Conservation (phyloP, 2,797 vertebrate genomes). For the Enteromius anoplus region DNA sequence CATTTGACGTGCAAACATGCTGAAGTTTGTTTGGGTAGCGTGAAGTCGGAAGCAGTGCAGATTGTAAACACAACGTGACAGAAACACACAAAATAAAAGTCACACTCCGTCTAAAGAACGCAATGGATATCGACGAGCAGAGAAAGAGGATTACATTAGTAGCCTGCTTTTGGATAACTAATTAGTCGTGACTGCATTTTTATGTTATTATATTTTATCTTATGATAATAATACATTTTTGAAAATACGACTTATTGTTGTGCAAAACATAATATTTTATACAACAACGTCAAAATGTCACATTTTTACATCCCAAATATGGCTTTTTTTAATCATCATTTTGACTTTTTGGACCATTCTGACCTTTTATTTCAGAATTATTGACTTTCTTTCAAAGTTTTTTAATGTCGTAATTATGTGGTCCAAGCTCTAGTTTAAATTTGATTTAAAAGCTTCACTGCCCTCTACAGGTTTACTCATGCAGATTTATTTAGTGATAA, state of each 20-base stretch:
- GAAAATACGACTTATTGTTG: not conserved
- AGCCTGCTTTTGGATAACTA: not conserved
- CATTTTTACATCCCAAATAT: not conserved
- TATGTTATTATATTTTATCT: not conserved
- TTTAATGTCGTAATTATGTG: not conserved
- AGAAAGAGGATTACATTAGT: not conserved
- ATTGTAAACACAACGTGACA: conserved; percentile 9
- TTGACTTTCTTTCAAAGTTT: not conserved
- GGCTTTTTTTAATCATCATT: too few relatives aligned
- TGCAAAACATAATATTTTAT: not conserved
- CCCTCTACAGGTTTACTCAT: not conserved
- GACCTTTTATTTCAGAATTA: not conserved
- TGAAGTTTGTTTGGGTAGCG: conserved; percentile 36
- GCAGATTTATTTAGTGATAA: not conserved
- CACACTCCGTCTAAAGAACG: not conserved
- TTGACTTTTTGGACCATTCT: not conserved
- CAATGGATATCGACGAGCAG: not conserved
- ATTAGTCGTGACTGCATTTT: not conserved
- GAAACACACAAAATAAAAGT: conserved; percentile 39
- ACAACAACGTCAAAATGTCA: not conserved
- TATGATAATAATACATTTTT: not conserved
- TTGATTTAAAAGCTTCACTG: not conserved
- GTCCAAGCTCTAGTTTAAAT: not conserved
- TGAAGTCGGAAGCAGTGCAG: conserved; percentile 30
- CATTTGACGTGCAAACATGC: conserved; percentile 29